Conservation (phyloP, 2,888 invertebrate genomes). For the Oscheius sp. region DNA sequence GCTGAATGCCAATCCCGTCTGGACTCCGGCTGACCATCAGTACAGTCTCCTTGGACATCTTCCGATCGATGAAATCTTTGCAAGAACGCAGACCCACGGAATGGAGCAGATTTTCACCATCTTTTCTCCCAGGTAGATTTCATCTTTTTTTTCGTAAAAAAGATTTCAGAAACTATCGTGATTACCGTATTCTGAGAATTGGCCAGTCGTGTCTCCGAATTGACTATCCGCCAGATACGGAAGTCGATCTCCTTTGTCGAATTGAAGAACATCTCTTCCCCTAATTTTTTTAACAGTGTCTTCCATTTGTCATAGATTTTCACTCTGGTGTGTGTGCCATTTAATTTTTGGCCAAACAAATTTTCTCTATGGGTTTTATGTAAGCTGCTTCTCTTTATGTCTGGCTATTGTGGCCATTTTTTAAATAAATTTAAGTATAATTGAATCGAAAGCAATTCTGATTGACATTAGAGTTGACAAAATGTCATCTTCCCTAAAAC, state of each 20-base stretch:
- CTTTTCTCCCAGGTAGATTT: not conserved
- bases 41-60: conserved; percentile 14
- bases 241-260: not conserved
- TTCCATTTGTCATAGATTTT: too few relatives aligned
- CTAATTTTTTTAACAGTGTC: too few relatives aligned
- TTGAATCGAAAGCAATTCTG: too few relatives aligned
- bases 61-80: not conserved
- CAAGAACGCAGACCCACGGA: not conserved
- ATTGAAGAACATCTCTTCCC: not conserved
- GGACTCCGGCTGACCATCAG: conserved; percentile 11
- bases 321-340: too few relatives aligned
- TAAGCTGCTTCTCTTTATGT: too few relatives aligned
- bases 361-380: too few relatives aligned
- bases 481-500: too few relatives aligned
- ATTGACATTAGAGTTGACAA: too few relatives aligned
- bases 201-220: conserved; percentile 3
- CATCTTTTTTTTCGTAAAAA: not conserved
- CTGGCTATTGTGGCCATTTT: too few relatives aligned
- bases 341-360: too few relatives aligned
- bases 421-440: too few relatives aligned
- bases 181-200: conserved; percentile 11
- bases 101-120: conserved; percentile 13
- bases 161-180: not conserved
- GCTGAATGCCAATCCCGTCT: not conserved
- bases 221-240: not conserved